Conservation (phyloP, 2,888 invertebrate species). For the Caenorhabditis angaria region DNA sequence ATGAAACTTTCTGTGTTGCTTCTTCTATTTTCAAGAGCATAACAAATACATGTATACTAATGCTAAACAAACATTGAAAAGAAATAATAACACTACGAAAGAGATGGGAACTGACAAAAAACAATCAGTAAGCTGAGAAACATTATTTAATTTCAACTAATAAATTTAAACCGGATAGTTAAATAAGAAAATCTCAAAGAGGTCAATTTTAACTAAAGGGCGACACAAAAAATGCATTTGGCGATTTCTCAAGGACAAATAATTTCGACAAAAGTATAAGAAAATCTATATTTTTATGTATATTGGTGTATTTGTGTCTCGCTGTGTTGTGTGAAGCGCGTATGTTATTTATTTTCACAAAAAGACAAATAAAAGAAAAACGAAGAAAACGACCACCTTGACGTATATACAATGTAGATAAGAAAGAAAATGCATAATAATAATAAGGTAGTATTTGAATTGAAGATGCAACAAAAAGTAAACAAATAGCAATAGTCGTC, state of each 20-base stretch:
- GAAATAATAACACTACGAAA: no score
- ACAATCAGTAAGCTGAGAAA: no score
- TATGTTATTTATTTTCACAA: constrained; percentile 4
- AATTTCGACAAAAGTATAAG: neutral
- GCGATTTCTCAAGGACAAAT: neutral
- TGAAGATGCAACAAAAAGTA: neutral
- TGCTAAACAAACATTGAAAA: neutral
- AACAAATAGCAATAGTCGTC: no score
- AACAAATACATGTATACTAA: constrained; percentile 2
- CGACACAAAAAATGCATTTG: neutral
- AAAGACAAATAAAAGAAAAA: constrained; percentile 1
- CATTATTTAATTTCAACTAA: no score
- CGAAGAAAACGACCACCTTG: neutral
- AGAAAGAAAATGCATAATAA: no score
- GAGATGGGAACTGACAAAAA: no score
- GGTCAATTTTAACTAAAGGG: neutral
- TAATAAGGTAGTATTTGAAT: constrained; percentile 4
- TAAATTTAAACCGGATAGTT: no score
- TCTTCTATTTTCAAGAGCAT: neutral
- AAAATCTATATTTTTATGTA: neutral
- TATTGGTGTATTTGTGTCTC: no score
- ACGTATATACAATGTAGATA: neutral
- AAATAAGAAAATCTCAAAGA: neutral
- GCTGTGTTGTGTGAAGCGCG: constrained; percentile 4
- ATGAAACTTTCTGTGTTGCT: neutral